Conservation (phyloP, 2,797 vertebrate genomes). For the Gorsachius magnificus region DNA sequence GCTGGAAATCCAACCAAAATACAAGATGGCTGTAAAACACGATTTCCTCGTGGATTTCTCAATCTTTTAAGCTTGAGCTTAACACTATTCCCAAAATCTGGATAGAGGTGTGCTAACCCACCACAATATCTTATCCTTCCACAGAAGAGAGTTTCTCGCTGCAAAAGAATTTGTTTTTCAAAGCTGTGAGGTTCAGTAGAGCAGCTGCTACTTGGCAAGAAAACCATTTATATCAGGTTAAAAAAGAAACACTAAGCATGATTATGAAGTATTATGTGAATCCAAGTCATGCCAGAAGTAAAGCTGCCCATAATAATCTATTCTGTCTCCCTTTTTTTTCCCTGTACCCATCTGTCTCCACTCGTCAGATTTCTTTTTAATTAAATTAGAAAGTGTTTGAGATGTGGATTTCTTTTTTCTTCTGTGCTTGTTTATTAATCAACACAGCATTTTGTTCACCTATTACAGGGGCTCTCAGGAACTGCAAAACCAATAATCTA, state of each 20-base stretch:
- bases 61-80: background rate
- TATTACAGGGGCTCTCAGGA: background rate
- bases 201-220: background rate
- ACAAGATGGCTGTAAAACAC: background rate
- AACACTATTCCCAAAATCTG: background rate
- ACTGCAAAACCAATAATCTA: background rate
- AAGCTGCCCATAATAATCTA: background rate
- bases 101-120: background rate
- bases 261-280: background rate
- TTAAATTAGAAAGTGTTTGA: background rate
- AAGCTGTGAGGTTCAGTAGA: background rate
- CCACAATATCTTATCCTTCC: background rate
- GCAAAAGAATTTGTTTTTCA: background rate
- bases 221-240: background rate
- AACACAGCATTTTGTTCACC: background rate
- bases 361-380: background rate
- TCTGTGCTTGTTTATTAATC: background rate
- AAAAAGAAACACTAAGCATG: background rate
- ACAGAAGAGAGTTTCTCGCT: background rate
- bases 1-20: background rate
- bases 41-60: background rate
- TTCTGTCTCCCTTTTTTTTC: background rate
- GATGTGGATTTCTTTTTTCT: background rate
- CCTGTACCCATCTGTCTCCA: background rate
- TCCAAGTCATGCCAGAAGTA: background rate